Base-by-base conservation (phyloP, 1,140 invertebrate genomes). In the Hetaerina americana region DNA sequence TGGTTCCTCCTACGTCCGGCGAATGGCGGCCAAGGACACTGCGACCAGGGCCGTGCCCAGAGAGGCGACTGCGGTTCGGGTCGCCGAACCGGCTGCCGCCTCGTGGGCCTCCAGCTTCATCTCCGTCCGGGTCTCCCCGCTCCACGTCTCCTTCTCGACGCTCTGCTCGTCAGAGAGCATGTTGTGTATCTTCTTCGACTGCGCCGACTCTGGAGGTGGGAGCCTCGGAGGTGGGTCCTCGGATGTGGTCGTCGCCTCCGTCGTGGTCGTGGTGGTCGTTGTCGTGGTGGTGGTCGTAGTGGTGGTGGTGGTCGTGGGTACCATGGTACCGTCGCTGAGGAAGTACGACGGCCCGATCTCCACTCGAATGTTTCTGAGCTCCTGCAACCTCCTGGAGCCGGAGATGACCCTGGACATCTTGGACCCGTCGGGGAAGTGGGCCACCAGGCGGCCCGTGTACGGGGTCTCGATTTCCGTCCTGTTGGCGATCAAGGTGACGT, bases 301-400 rank as follows among this genome's bases (percentile, higher is more conserved):
- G 1, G 89, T 88, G 0, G 88, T 85, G 0, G 87, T 87, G 0
- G 90, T 92, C 0, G 89, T 92, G 18, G 92, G 91, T 8, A 92
- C 90, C 8, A 91, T 78, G 22, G 85, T 89, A 71, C 87, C 86
- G 78, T 93, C 93, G 40, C 83, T 84, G 26, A 90, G 76, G 78
- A 87, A 93, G 78, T 90, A 94, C 22, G 90, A 84, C 18, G 88
- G 87, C 27, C 90, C 87, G 72, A 88, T 90, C 72, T 88, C 84
- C 3, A 87, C 83, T 71, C 82, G 83, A 0, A 92, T 82, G 74
- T 92, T 88, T 66, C 81, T 80, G 77, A 92, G 82, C 27, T 28
- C 27, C 1, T 87, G 85, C 78, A 92, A 90, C 12, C 83, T 81
- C 66, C 85, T 81, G 72, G 82, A 85, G 10, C 86, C 86, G 57